Percentiles rank a stretch among this genome's conserved stretches.
phyloP scores from a whole-genome alignment of 1,140 invertebrate species.

The Lethocerus indicus region DNA sequence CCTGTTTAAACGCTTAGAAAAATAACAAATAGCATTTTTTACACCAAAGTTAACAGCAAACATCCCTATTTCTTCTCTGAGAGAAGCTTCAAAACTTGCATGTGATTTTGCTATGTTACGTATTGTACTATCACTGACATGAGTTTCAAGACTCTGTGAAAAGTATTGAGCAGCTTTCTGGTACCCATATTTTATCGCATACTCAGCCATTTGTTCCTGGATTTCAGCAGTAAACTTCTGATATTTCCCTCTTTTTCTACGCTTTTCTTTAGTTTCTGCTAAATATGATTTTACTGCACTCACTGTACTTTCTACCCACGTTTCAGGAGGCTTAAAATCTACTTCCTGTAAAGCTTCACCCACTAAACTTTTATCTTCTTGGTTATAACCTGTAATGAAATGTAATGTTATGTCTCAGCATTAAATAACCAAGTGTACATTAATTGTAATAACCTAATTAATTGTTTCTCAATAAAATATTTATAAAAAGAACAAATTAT shows the following conservation, averaged over 20 bases:
- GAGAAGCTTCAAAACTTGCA: conserved; percentile 19
- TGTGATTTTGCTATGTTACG: conserved; percentile 24
- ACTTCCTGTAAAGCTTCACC: conserved; percentile 2
- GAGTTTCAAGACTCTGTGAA: conserved; percentile 20
- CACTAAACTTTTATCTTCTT: not conserved
- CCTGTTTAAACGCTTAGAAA: conserved; percentile 20
- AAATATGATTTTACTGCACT: conserved; percentile 22
- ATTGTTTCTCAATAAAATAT: no score
- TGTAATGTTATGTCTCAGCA: no score
- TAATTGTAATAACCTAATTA: no score
- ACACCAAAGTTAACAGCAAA: conserved; percentile 22
- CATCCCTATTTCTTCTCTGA: conserved; percentile 24
- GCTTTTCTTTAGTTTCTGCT: conserved; percentile 22
- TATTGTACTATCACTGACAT: conserved; percentile 24
- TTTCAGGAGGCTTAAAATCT: conserved; percentile 13
- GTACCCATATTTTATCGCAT: conserved; percentile 22
- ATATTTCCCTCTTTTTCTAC: conserved; percentile 23
- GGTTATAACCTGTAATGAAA: no score
- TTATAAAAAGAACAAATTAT: no score
- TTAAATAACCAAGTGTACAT: no score
- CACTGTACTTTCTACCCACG: conserved; percentile 17
- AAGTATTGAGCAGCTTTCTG: conserved; percentile 21
- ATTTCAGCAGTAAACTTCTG: conserved; percentile 23
- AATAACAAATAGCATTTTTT: conserved; percentile 21
- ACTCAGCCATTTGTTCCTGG: conserved; percentile 23